Conservation (phyloP, 1,140 invertebrate species). For the Danaus plexippus region DNA sequence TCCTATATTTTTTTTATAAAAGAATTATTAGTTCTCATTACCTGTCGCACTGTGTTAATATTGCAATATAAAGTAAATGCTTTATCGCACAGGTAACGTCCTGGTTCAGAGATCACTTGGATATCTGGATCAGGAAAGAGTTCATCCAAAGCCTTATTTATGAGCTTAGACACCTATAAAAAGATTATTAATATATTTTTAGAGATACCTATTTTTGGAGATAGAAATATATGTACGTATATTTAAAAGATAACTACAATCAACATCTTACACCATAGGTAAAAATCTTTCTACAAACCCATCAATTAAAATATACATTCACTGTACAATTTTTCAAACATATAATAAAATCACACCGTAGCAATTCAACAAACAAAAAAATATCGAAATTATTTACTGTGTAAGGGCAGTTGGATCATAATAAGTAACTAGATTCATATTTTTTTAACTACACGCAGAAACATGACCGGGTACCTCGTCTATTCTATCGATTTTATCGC, state of each 20-base stretch:
- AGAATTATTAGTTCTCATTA: conserved; percentile 8
- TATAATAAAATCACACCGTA: too few relatives aligned
- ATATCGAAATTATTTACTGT: too few relatives aligned
- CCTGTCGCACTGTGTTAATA: conserved; percentile 32
- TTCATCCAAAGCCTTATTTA: conserved; percentile 32
- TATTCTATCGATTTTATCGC: conserved; percentile 27
- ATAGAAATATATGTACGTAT: neutral
- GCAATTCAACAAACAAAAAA: too few relatives aligned
- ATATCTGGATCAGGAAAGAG: conserved; percentile 24
- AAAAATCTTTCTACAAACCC: too few relatives aligned
- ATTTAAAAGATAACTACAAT: too few relatives aligned
- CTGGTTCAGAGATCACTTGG: conserved; percentile 21
- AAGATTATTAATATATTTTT: neutral
- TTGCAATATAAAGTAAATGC: conserved; percentile 31
- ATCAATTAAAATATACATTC: too few relatives aligned
- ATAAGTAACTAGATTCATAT: too few relatives aligned
- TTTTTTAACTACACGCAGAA: too few relatives aligned
- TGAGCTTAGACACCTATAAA: conserved; percentile 23
- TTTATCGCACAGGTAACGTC: conserved; percentile 35
- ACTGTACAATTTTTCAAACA: too few relatives aligned
- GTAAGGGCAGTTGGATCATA: too few relatives aligned
- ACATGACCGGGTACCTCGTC: conserved; percentile 18
- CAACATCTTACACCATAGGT: too few relatives aligned
- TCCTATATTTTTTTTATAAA: neutral
- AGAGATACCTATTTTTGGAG: too few relatives aligned